Conservation (phyloP, 30 jellyfish, hydroid and myxozoan species). For the Chrysaora quinquecirrha region DNA sequence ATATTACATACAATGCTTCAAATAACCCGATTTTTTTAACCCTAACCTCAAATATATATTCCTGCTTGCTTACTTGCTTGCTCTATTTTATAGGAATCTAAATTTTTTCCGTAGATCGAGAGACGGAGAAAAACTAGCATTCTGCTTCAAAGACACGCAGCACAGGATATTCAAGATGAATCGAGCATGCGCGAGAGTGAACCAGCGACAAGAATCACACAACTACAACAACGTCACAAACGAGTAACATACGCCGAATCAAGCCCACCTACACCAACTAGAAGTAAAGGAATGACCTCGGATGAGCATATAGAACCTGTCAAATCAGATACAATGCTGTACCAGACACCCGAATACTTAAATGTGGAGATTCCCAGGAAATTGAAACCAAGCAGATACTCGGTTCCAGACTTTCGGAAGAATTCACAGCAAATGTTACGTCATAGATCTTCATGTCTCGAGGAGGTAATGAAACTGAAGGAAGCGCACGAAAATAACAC, state of each 20-base stretch:
- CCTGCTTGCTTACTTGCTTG: too few species aligned
- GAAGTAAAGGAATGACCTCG: neutral
- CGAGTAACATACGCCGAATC: constrained; percentile 27
- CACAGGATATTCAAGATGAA: neutral
- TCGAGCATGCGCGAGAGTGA: neutral
- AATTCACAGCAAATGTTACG: constrained; percentile 13
- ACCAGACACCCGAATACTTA: constrained; percentile 9
- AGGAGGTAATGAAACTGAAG: constrained; percentile 42
- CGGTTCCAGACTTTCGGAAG: constrained; percentile 47
- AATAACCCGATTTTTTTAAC: too few species aligned
- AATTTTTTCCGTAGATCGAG: constrained; percentile 13
- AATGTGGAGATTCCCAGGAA: constrained; percentile 22
- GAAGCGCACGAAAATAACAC: constrained; percentile 63
- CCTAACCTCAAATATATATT: too few species aligned
- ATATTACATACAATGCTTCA: too few species aligned
- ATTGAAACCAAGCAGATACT: constrained; percentile 27
- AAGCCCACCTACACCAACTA: constrained; percentile 48
- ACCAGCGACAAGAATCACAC: too few species aligned
- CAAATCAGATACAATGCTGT: neutral
- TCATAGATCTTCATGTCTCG: constrained; percentile 55
- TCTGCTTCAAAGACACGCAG: constrained; percentile 16
- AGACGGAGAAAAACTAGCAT: constrained; percentile 42
- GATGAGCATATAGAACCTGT: neutral
- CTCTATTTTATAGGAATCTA: too few species aligned
- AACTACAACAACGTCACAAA: constrained; percentile 28